phyloP scores from a whole-genome alignment of 2,113 vertebrate species.

The Varanus komodoensis region DNA sequence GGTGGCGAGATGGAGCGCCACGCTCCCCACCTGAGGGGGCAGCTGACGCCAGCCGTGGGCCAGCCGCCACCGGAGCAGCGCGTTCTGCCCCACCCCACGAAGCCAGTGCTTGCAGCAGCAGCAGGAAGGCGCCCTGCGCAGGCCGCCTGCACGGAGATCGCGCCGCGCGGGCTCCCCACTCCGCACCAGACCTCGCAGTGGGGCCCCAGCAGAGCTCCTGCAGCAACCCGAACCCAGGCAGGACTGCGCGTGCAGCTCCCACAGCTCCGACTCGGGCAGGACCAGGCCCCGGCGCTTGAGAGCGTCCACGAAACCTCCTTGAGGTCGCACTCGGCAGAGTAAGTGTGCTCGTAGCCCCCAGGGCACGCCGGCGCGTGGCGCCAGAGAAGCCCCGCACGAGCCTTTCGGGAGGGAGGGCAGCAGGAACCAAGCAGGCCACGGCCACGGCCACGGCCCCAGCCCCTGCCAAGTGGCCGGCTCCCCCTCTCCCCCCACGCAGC shows the following conservation, averaged over 20 bases:
- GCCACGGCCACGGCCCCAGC: background rate
- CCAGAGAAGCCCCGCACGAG: background rate
- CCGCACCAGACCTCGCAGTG: background rate
- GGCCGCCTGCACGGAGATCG: background rate
- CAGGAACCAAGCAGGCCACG: background rate
- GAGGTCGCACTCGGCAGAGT: background rate
- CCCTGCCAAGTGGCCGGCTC: background rate
- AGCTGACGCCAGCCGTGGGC: too few relatives aligned
- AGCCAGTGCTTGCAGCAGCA: too few relatives aligned
- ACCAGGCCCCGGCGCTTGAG: too few relatives aligned
- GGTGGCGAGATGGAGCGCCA: background rate
- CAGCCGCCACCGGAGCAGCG: too few relatives aligned
- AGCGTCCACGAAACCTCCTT: background rate
- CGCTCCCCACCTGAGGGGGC: too few relatives aligned
- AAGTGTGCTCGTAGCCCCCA: background rate
- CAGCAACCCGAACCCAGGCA: background rate
- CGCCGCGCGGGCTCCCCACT: background rate
- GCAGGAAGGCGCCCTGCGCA: background rate
- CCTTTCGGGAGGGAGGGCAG: background rate
- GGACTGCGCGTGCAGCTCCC: background rate
- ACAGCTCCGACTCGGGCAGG: background rate
- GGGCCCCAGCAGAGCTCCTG: too few relatives aligned
- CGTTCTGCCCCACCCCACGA: background rate
- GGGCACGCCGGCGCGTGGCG: background rate
- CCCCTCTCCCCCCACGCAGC: fast-evolving